These are phyloP conservation scores for Drosophila pectinifera DNA, from an alignment of 1,140 invertebrate species.

Conservation along the genomic window DNA sequence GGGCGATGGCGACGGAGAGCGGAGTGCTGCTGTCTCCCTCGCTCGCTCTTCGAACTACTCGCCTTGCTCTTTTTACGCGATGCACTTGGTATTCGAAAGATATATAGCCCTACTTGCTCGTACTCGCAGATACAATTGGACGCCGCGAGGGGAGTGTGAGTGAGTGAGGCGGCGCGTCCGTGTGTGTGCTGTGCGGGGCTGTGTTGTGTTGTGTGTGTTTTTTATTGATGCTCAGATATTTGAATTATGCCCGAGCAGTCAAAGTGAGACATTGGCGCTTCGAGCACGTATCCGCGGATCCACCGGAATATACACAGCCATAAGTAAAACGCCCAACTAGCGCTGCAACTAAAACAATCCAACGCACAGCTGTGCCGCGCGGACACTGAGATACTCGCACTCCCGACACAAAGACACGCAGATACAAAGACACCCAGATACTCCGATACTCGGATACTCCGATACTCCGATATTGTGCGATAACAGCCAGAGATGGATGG, in stretches of 20 bases:
- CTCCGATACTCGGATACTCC: background rate
- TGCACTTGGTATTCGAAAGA: conserved; percentile 59
- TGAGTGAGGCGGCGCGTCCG: conserved; percentile 30
- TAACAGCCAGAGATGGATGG: conserved; percentile 73
- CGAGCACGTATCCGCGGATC: conserved; percentile 84
- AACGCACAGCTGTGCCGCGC: conserved; percentile 56
- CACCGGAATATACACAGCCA: conserved; percentile 45
- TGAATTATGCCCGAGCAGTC: conserved; percentile 85
- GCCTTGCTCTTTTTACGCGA: conserved; percentile 46
- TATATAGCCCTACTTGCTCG: conserved; percentile 62
- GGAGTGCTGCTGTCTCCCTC: conserved; percentile 55
- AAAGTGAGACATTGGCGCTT: conserved; percentile 85
- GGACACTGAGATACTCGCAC: conserved; percentile 34
- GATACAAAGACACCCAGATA: conserved; percentile 15
- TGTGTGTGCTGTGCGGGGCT: conserved; percentile 25
- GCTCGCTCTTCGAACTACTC: conserved; percentile 49
- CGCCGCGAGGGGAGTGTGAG: conserved; percentile 36
- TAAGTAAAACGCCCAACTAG: conserved; percentile 2
- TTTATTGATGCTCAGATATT: conserved; percentile 85
- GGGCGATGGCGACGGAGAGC: conserved; percentile 12
- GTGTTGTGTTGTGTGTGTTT: conserved; percentile 56
- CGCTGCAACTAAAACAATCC: conserved; percentile 36
- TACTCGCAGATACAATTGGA: conserved; percentile 81
- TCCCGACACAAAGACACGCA: background rate
- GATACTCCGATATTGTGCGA: conserved; percentile 33